Evolutionary conservation across 2,888 invertebrate genomes (phyloP), one percentile per base, ranked within the genome.

Genomic region (Penaeus monodon): DNA sequence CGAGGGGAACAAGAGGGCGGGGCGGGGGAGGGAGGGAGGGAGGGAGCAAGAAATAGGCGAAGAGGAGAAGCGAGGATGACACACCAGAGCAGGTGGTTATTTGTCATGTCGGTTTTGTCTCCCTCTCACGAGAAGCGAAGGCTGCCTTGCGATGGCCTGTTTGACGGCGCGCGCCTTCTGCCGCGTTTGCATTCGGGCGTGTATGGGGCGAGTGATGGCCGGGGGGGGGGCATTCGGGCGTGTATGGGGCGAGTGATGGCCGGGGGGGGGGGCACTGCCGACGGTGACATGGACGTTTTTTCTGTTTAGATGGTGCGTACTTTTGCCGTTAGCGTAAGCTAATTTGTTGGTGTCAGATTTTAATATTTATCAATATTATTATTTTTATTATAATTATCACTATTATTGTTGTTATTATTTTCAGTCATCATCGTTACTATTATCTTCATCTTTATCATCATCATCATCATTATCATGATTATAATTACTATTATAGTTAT

Each of bases 41-140:
- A 33, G 74, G 65, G 64, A 29, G 63, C 63, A 63, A 33, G 64
- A 66, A 33, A 81, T 49, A 68, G 38, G 68, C 81, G 66, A n/a
- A 68, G 27, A 57, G 22, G 27, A 81, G 65, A n/a, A 1, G 24
- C 29, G n/a, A 22, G 14, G 29, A 27, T 27, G 24, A 44, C 80
- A 24, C 27, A 57, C 78, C 29, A 14, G 63, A 22, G 20, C 78
- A 63, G 27, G 14, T 78, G 44, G 22, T 22, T 63, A n/a, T 78
- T 57, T 78, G 64, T 78, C 64, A 63, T 33, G n/a, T 57, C 49
- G 17, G n/a, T 57, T n/a, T 20, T 77, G n/a, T 20, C 24, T 29
- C 33, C 44, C 74, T 12, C 12, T 12, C 8, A 49, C 49, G 49
- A 49, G 49, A 49, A 49, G 49, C 12, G 49, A 49, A 12, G 49